Evolutionary conservation across 2,797 vertebrate genomes (phyloP).

Genomic region (Moxostoma hubbsi): DNA sequence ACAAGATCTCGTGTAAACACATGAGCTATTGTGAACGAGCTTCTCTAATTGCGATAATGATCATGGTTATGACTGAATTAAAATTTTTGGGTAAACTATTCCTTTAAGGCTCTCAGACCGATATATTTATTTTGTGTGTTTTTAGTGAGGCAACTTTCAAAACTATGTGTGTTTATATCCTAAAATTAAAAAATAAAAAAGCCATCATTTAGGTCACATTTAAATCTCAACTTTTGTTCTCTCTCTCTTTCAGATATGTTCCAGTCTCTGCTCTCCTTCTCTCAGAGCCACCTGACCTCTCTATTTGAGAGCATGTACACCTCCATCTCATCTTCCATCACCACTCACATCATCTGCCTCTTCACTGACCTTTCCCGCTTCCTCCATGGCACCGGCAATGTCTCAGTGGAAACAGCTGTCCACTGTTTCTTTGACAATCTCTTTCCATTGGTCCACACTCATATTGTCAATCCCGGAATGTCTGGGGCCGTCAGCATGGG

Average conservation of each 20-base stretch:
- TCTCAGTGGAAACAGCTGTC: conserved; percentile 82
- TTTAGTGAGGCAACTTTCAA: too few species aligned
- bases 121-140: too few species aligned
- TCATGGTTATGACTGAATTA: too few species aligned
- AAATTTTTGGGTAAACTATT: too few species aligned
- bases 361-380: conserved; percentile 86
- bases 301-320: conserved; percentile 84
- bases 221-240: conserved; percentile 8
- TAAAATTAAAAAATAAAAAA: too few species aligned
- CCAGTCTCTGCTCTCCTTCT: conserved; percentile 86
- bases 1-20: too few species aligned
- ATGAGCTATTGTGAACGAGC: too few species aligned
- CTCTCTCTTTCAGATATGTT: conserved; percentile 81
- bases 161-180: not conserved
- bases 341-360: conserved; percentile 83
- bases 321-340: conserved; percentile 79
- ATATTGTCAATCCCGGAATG: conserved; percentile 81
- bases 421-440: conserved; percentile 86
- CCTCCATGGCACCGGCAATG: conserved; percentile 81
- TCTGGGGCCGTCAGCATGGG: conserved; percentile 18
- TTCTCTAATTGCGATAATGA: too few species aligned
- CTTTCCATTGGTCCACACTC: conserved; percentile 86
- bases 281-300: conserved; percentile 84
- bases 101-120: too few species aligned
- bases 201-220: too few species aligned